Evolutionary conservation across 23 tunicate genomes (phyloP).

Genomic region (Botrylloides violaceus): DNA sequence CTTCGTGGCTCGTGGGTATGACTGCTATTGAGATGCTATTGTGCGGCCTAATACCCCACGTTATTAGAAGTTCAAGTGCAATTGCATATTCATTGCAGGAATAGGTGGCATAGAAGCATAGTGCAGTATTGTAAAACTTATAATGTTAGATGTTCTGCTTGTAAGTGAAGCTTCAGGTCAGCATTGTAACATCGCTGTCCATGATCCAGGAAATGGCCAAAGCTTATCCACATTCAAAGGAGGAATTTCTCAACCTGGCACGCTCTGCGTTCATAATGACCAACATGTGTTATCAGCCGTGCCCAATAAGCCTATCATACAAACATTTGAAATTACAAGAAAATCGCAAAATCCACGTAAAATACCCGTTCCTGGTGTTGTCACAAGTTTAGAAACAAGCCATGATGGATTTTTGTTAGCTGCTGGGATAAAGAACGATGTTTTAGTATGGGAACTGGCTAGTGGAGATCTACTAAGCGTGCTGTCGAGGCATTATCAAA

Average conservation of each 20-base stretch:
- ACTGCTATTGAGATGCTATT: no score
- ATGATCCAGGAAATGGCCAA: conserved; percentile 37
- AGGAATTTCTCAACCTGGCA: conserved; percentile 21
- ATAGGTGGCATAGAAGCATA: no score
- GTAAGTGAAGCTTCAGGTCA: conserved; percentile 36
- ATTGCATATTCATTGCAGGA: no score
- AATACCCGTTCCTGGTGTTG: conserved; percentile 57
- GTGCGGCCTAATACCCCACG: no score
- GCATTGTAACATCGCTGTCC: conserved; percentile 26
- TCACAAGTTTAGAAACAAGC: conserved; percentile 25
- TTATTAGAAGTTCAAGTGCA: no score
- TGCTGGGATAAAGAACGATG: conserved; percentile 51
- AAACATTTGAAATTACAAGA: conserved; percentile 49
- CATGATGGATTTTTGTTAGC: conserved; percentile 40
- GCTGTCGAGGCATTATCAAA: conserved; percentile 67
- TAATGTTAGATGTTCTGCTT: conserved; percentile 32
- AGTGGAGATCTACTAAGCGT: conserved; percentile 46
- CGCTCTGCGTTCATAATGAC: conserved; percentile 26
- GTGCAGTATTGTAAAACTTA: not conserved
- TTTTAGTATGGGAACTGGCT: conserved; percentile 50
- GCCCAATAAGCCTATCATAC: conserved; percentile 52
- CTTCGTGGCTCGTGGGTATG: no score
- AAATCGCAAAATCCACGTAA: conserved; percentile 41
- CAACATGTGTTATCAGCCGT: conserved; percentile 46
- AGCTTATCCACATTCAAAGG: conserved; percentile 42